Percentiles rank a stretch among this genome's conserved stretches.
Conservation (phyloP, 2,797 vertebrate genomes). For the Epinephelus awoara region DNA sequence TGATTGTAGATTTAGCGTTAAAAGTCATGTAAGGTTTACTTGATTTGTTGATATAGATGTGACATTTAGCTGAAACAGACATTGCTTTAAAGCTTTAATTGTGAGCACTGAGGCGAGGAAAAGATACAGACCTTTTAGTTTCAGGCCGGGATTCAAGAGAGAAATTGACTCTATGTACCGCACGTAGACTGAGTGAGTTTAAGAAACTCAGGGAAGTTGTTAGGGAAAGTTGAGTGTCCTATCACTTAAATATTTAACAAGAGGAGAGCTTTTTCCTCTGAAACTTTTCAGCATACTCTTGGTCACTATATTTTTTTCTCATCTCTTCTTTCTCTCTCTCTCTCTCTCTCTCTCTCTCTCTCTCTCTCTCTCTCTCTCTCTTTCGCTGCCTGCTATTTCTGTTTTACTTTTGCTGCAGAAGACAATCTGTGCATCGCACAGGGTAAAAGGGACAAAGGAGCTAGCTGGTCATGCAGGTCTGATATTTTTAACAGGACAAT, state of each 20-base stretch:
- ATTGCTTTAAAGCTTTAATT: slow-evolving; percentile 62
- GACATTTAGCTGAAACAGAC: slow-evolving; percentile 74
- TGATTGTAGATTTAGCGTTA: slow-evolving; percentile 60
- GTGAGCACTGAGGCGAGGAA: slow-evolving; percentile 53
- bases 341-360: slow-evolving; percentile 28
- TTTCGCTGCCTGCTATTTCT: slow-evolving; percentile 57
- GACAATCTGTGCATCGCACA: slow-evolving; percentile 50
- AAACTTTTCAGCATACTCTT: slow-evolving; percentile 69
- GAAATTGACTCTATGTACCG: slow-evolving; percentile 64
- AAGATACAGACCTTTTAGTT: slow-evolving; percentile 71
- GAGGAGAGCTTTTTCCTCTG: slow-evolving; percentile 75
- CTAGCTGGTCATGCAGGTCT: neutral
- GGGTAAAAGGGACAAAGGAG: slow-evolving; percentile 40
- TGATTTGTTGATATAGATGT: slow-evolving; percentile 77
- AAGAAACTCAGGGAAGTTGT: slow-evolving; percentile 67
- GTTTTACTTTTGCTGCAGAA: slow-evolving; percentile 57
- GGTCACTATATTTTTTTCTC: slow-evolving; percentile 51
- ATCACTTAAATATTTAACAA: slow-evolving; percentile 85
- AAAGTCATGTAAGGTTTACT: slow-evolving; percentile 67
- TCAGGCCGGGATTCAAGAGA: slow-evolving; percentile 41
- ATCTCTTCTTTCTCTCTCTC: slow-evolving; percentile 25
- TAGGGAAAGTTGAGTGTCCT: slow-evolving; percentile 76
- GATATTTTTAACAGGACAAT: neutral
- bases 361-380: slow-evolving; percentile 18
- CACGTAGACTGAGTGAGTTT: slow-evolving; percentile 48